phyloP scores from a whole-genome alignment of 2,797 vertebrate genomes.

The Peromyscus attwateri region DNA sequence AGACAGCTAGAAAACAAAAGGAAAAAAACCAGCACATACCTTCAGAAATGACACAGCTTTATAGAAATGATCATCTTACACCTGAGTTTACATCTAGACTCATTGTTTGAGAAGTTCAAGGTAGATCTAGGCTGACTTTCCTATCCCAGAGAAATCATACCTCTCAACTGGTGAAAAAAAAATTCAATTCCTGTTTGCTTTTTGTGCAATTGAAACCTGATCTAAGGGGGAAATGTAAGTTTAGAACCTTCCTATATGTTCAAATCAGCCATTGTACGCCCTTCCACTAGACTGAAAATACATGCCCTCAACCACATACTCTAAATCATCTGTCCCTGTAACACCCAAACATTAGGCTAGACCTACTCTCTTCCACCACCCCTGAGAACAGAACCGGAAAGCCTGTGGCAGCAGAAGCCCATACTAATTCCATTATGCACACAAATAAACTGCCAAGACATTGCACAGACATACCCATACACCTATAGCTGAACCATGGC shows the following conservation, averaged over 20 bases:
- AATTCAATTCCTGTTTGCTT: background rate
- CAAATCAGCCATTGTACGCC: background rate
- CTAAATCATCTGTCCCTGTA: slow-evolving; percentile 6
- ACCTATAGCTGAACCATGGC: background rate
- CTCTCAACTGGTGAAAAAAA: background rate
- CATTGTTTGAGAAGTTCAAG: background rate
- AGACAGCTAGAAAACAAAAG: background rate
- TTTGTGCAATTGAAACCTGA: slow-evolving; percentile 4
- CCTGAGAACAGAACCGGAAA: slow-evolving; percentile 61
- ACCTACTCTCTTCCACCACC: slow-evolving; percentile 9
- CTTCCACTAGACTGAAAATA: background rate
- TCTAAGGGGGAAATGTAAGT: background rate
- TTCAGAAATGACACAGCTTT: background rate
- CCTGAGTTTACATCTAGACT: background rate
- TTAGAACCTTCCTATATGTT: background rate
- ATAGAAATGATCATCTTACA: slow-evolving; percentile 7
- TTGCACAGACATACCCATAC: slow-evolving; percentile 43
- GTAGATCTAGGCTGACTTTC: background rate
- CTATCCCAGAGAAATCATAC: background rate
- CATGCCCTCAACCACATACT: background rate
- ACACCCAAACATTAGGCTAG: slow-evolving; percentile 74
- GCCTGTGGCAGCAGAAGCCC: slow-evolving; percentile 4
- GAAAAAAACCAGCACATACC: background rate
- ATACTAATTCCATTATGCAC: slow-evolving; percentile 17
- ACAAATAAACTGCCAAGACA: slow-evolving; percentile 38